Base-by-base conservation (phyloP, 2,113 vertebrate genomes). In the Antechinus stuartii region DNA sequence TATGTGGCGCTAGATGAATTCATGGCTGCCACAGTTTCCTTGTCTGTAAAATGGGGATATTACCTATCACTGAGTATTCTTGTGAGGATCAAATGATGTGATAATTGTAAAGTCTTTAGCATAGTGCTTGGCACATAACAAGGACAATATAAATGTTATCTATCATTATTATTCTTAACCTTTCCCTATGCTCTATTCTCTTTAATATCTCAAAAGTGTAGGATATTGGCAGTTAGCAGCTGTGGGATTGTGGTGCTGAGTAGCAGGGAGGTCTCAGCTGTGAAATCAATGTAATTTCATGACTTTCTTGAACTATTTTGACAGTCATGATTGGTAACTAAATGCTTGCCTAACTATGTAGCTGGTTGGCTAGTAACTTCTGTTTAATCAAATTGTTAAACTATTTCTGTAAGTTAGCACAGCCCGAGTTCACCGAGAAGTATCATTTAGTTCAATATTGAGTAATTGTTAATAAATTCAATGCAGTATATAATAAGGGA, bases 391-490 rank as follows among this genome's bases (percentile, higher is more conserved):
- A 84, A 42, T 42, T 23, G 35, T 16, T 76, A 49, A 42, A 27
- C 27, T 35, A 10, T 92, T 91, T 7, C 35, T 10, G 54, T 12
- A 56, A 52, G n/a, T 46, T 94, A 49, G 57, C 89, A 52, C 26
- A 92, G 89, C 6, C 3, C 2, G 91, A 54, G 90, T 94, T 89
- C 26, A 90, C 5, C 7, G 47, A 25, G 47, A 55, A 42, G 91
- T 30, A 52, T 25, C 92, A 91, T 91, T 90, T 89, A 54, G 16
- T 47, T 25, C 0, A 54, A 2, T 42, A 89, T 8, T 46, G 47
- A 96, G 61, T 91, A 55, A 92, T 0, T 91, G 54, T 52, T 56
- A 57, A 84, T 84, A 35, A 23, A 76, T 94, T 68, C 26, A 92
- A 23, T n/a, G 56, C n/a, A 84, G 90, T 94, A 56, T 61, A 55